Percentiles rank a stretch among this genome's conserved stretches.
These are phyloP conservation scores for Ennomos quercinarius DNA, from an alignment of 2,888 invertebrate genomes.

Conservation along the genomic window DNA sequence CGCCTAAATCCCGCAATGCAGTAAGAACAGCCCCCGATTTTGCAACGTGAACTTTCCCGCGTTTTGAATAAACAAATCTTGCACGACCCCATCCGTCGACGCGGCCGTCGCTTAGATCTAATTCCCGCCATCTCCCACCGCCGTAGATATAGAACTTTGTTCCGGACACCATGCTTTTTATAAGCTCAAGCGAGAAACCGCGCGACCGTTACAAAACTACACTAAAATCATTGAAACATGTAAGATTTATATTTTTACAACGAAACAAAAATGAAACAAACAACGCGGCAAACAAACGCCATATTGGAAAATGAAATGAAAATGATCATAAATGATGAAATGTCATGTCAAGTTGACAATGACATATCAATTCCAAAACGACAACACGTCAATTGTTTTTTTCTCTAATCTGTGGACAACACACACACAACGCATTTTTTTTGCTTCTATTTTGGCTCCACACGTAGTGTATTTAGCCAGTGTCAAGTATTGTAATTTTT, in stretches of 20 bases:
- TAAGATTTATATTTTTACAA: slow-evolving; percentile 1
- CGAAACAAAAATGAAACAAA: neutral
- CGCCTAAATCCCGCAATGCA: slow-evolving; percentile 14
- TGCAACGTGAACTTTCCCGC: slow-evolving; percentile 17
- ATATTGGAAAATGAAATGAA: no score
- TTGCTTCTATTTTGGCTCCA: no score
- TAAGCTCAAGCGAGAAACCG: neutral
- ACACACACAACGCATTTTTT: no score
- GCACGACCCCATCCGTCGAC: slow-evolving; percentile 46
- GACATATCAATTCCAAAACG: no score
- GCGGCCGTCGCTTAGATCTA: slow-evolving; percentile 41
- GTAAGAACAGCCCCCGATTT: slow-evolving; percentile 12
- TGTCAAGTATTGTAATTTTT: no score
- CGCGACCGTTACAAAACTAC: neutral
- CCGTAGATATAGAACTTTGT: slow-evolving; percentile 46
- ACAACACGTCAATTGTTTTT: no score
- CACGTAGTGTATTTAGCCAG: no score
- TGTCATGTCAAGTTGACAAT: no score
- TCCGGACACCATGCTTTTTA: slow-evolving; percentile 16
- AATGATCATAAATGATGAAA: no score
- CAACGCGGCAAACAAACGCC: no score
- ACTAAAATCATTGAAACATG: neutral
- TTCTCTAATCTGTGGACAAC: no score
- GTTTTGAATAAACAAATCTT: slow-evolving; percentile 15
- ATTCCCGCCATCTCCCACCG: slow-evolving; percentile 50